Percentiles rank a stretch among this genome's conserved stretches.
Conservation (phyloP, 2,888 invertebrate species). For the Drosophila mimica region DNA sequence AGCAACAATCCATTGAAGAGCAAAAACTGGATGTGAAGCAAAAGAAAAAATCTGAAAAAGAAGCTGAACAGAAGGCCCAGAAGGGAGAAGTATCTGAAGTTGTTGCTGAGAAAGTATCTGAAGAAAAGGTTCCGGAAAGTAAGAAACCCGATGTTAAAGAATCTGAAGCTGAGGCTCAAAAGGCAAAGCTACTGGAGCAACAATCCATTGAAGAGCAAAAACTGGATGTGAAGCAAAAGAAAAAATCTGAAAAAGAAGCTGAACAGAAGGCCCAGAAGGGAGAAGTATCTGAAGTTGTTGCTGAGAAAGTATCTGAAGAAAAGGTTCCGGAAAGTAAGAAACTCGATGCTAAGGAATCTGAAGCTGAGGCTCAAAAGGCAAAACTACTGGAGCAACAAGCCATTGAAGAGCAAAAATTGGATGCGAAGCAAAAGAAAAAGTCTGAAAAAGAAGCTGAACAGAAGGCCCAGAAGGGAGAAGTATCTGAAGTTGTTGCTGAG, state of each 20-base stretch:
- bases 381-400: slow-evolving; percentile 10
- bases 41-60: neutral
- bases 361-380: slow-evolving; percentile 10
- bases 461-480: neutral
- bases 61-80: neutral
- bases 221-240: neutral
- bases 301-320: slow-evolving; percentile 3
- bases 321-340: neutral
- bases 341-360: slow-evolving; percentile 20
- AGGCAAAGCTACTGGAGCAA: neutral
- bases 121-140: neutral
- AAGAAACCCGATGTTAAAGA: neutral
- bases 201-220: neutral
- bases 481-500: neutral
- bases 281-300: slow-evolving; percentile 5
- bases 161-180: neutral
- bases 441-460: neutral
- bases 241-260: neutral
- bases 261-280: neutral
- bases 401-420: slow-evolving; percentile 8
- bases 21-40: neutral
- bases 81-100: slow-evolving; percentile 13
- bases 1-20: neutral
- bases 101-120: slow-evolving; percentile 1
- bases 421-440: neutral